A percentile compares a stretch with the other conserved stretches of the same genome.
phyloP scores from a whole-genome alignment of 2,888 invertebrate genomes.

The Augochlorella aurata region DNA sequence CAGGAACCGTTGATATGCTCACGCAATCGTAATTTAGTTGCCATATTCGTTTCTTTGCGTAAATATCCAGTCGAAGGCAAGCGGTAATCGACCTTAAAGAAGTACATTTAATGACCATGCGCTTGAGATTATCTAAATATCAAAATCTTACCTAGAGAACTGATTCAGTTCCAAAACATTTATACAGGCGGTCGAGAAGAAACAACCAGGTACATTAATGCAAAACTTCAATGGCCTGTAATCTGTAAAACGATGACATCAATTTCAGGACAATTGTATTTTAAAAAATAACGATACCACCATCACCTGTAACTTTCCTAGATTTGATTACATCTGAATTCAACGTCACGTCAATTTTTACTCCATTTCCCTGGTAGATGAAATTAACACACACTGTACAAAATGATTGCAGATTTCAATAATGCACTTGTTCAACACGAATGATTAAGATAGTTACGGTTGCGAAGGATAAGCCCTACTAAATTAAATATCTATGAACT shows the following conservation, averaged over 20 bases:
- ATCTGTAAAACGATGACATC: constrained; percentile 56
- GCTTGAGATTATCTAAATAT: not conserved
- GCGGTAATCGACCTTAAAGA: constrained; percentile 70
- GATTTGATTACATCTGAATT: constrained; percentile 63
- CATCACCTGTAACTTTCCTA: constrained; percentile 68
- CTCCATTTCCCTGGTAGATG: constrained; percentile 68
- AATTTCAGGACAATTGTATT: not conserved
- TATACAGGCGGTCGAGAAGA: constrained; percentile 74
- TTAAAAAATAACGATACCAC: not conserved
- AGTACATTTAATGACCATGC: not conserved
- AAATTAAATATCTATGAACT: constrained; percentile 42
- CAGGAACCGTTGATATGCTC: constrained; percentile 68
- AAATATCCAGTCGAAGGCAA: constrained; percentile 72
- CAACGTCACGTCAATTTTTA: constrained; percentile 72
- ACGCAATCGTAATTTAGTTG: constrained; percentile 74
- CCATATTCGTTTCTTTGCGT: constrained; percentile 72
- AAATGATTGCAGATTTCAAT: not conserved
- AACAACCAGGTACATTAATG: constrained; percentile 70
- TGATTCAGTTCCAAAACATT: constrained; percentile 72
- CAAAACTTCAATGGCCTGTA: constrained; percentile 73
- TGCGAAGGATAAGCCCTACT: not conserved
- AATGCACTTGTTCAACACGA: not conserved
- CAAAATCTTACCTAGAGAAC: constrained; percentile 67
- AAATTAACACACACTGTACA: constrained; percentile 76
- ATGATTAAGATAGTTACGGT: not conserved